These are phyloP conservation scores for Frieseomelitta varia DNA, from an alignment of 1,140 invertebrate species.

Conservation along the genomic window DNA sequence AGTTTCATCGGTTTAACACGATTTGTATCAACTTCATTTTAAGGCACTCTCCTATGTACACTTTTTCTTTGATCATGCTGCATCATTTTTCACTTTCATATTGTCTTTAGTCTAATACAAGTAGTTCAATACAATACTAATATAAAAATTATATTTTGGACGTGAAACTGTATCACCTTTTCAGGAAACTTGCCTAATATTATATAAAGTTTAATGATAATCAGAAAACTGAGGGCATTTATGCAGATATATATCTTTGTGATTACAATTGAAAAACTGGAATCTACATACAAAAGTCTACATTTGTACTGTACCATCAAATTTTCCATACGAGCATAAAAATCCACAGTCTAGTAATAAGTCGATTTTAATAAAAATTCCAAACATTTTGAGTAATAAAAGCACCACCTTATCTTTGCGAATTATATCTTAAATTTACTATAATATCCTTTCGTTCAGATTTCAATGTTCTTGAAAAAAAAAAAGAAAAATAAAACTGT, in stretches of 20 bases:
- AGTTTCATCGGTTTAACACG: conserved; percentile 13
- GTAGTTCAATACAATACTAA: background rate
- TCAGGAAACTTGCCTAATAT: background rate
- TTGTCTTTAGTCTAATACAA: background rate
- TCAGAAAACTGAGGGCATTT: no score
- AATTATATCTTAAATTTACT: background rate
- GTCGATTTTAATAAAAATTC: background rate
- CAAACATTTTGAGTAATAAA: background rate
- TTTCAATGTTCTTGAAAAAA: background rate
- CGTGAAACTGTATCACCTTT: background rate
- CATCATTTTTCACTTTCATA: background rate
- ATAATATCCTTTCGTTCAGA: background rate
- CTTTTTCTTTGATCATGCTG: background rate
- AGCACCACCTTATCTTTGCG: background rate
- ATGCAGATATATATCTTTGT: no score
- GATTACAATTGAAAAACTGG: no score
- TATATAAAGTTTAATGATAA: background rate
- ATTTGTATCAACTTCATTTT: conserved; percentile 14
- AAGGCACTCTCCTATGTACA: conserved; percentile 62
- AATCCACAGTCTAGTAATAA: background rate
- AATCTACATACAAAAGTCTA: no score
- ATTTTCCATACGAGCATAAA: no score
- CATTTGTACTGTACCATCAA: no score
- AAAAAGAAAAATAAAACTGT: background rate
- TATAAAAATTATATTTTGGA: background rate